phyloP scores from a whole-genome alignment of 2,797 vertebrate genomes.

The Lacerta bilineata region DNA sequence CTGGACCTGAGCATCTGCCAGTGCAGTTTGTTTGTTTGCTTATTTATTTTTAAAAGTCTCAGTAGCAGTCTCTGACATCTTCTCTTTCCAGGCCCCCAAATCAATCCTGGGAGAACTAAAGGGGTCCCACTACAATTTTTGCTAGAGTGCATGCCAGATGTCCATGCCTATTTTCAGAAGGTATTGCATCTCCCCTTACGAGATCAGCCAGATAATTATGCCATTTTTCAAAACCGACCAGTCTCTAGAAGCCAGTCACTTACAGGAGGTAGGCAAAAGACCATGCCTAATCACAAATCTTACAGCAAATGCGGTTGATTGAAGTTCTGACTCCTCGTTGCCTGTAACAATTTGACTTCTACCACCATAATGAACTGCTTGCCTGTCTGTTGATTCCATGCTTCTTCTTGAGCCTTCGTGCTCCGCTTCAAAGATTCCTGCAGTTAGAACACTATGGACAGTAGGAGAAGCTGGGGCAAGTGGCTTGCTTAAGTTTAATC shows the following conservation, averaged over 20 bases:
- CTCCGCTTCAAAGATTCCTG: background rate
- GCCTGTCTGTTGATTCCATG: background rate
- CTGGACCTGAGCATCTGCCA: fast-evolving
- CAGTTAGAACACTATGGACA: background rate
- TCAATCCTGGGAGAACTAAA: background rate
- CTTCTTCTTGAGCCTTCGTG: background rate
- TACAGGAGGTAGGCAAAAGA: background rate
- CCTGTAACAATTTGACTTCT: background rate
- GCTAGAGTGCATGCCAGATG: background rate
- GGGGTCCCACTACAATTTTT: background rate
- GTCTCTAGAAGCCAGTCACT: background rate
- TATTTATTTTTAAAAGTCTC: background rate
- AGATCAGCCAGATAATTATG: background rate
- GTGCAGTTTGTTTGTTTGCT: background rate
- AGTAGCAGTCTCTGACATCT: background rate
- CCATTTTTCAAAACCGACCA: background rate
- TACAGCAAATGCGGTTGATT: background rate
- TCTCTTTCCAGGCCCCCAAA: background rate
- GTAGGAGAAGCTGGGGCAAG: background rate
- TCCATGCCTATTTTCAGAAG: background rate
- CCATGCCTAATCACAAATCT: too few relatives aligned
- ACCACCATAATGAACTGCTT: background rate
- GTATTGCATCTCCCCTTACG: background rate
- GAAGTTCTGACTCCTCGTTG: background rate
- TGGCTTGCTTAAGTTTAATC: background rate